phyloP scores from a whole-genome alignment of 2,888 invertebrate genomes.

The Leucania comma region DNA sequence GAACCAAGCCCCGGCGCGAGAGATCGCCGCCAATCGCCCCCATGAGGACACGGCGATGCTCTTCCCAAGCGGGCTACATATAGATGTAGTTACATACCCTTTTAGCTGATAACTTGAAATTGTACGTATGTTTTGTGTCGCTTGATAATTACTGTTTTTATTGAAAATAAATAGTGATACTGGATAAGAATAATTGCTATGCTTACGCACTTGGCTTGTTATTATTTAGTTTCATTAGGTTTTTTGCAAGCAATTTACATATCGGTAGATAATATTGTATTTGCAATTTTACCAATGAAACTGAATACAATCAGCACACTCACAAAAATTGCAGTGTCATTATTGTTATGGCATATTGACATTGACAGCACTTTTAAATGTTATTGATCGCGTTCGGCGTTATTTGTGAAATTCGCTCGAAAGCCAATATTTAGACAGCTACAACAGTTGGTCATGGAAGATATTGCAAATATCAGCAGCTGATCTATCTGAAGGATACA shows the following conservation, averaged over 20 bases:
- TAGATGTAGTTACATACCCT: slow-evolving; percentile 2
- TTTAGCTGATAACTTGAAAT: slow-evolving; percentile 11
- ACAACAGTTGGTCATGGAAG: not conserved
- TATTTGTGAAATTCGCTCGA: no score
- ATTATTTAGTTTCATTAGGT: not conserved
- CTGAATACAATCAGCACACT: not conserved
- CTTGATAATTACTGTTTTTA: slow-evolving; percentile 6
- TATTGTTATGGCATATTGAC: no score
- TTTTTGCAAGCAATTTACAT: not conserved
- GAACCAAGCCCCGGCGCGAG: no score
- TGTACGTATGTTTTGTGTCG: not conserved
- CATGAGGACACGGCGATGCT: no score
- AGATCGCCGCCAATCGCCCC: no score
- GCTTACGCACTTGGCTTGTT: slow-evolving; percentile 11
- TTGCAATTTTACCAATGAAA: not conserved
- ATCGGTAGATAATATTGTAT: not conserved
- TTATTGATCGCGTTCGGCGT: no score
- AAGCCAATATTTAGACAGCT: not conserved
- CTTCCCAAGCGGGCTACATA: no score
- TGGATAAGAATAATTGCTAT: slow-evolving; percentile 1
- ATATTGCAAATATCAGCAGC: not conserved
- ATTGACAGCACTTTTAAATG: no score
- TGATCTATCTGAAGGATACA: not conserved
- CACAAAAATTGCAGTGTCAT: no score
- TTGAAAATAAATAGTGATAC: slow-evolving; percentile 10